Percentiles rank a stretch among this genome's conserved stretches.
Evolutionary conservation across 2,113 vertebrate genomes (phyloP).

Genomic region (Sapajus apella): DNA sequence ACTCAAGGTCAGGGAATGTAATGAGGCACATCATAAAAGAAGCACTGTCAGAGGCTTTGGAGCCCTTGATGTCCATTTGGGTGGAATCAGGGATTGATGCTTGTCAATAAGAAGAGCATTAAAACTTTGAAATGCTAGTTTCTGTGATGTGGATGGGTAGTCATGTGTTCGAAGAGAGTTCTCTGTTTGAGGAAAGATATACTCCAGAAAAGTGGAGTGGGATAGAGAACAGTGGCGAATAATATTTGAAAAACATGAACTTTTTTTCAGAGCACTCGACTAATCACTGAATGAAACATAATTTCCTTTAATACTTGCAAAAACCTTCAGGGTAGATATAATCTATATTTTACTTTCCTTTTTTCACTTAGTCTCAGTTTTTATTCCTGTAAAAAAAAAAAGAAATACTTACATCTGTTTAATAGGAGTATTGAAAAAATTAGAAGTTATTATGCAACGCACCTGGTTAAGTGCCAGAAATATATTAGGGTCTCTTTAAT

Average conservation of each 20-base stretch:
- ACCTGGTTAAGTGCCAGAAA: background rate
- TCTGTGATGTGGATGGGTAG: background rate
- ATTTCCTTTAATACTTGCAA: background rate
- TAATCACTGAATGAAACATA: background rate
- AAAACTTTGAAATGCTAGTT: constrained; percentile 26
- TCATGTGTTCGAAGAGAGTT: background rate
- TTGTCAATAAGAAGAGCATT: background rate
- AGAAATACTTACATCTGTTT: background rate
- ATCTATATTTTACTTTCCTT: background rate
- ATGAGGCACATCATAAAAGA: background rate
- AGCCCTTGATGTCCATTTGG: background rate
- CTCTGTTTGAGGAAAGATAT: background rate
- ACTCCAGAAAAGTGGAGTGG: background rate
- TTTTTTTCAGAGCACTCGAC: background rate
- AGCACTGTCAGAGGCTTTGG: background rate
- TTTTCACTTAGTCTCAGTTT: background rate
- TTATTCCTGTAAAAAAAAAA: background rate
- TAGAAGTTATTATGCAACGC: background rate
- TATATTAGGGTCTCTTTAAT: background rate
- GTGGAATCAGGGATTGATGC: background rate
- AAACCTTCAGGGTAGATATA: background rate
- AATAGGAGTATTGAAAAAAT: background rate
- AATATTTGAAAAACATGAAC: background rate
- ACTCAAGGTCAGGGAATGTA: background rate
- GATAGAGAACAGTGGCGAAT: background rate